phyloP scores from a whole-genome alignment of 2,797 vertebrate species.

The Ptychobarbus kaznakovi region DNA sequence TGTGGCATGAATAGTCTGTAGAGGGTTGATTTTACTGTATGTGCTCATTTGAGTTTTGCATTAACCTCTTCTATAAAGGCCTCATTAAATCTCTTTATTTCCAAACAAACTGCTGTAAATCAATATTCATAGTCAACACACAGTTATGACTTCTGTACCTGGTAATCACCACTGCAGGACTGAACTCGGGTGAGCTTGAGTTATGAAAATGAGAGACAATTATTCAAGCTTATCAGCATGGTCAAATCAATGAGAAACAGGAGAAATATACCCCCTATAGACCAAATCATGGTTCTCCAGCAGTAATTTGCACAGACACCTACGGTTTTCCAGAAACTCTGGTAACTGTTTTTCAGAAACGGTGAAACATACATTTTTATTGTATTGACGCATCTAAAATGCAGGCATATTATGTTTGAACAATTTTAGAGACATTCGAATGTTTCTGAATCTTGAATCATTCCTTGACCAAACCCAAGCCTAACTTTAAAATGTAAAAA shows the following conservation, averaged over 20 bases:
- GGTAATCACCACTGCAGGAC: slow-evolving; percentile 29
- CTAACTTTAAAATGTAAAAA: too few relatives aligned
- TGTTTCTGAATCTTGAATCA: not conserved
- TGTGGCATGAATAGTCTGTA: slow-evolving; percentile 17
- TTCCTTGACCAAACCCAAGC: too few relatives aligned
- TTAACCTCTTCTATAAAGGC: slow-evolving; percentile 15
- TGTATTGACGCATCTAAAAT: not conserved
- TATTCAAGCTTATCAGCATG: slow-evolving; percentile 37
- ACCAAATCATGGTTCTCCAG: not conserved
- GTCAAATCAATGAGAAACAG: slow-evolving; percentile 24
- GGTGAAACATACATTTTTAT: not conserved
- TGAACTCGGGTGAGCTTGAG: slow-evolving; percentile 18
- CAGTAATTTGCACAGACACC: slow-evolving; percentile 29
- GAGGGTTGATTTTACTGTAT: slow-evolving; percentile 12
- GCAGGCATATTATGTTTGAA: not conserved
- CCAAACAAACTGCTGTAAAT: slow-evolving; percentile 40
- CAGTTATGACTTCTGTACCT: not conserved
- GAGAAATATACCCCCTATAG: slow-evolving; percentile 10
- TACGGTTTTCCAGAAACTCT: slow-evolving; percentile 19
- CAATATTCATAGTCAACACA: slow-evolving; percentile 29
- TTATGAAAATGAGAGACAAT: slow-evolving; percentile 41
- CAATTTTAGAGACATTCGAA: not conserved
- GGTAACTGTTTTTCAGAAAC: not conserved
- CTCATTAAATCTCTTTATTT: slow-evolving; percentile 46
- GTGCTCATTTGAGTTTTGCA: slow-evolving; percentile 13